Conservation (phyloP, 2,797 vertebrate species). For the Danio jaintianensis region DNA sequence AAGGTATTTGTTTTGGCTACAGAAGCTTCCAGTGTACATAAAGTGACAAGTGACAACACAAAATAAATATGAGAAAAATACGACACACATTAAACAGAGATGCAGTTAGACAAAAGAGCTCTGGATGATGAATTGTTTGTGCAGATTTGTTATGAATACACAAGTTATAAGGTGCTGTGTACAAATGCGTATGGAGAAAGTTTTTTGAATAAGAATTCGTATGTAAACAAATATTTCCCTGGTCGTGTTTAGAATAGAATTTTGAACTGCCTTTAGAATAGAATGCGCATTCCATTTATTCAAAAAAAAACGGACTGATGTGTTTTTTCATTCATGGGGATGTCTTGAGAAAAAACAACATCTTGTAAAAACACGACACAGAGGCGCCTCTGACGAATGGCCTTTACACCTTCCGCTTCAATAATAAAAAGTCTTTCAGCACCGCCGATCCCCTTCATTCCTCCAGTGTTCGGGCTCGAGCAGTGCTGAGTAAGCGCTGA, state of each 20-base stretch:
- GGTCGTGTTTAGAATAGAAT: neutral
- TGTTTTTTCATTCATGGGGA: neutral
- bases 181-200: too few relatives aligned
- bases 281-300: neutral
- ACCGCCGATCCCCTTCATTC: constrained; percentile 46
- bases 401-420: constrained; percentile 18
- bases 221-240: neutral
- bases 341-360: neutral
- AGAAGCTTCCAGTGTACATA: too few relatives aligned
- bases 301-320: neutral
- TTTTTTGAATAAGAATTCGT: too few relatives aligned
- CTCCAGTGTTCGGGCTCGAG: constrained; percentile 52
- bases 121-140: too few relatives aligned
- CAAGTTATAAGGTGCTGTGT: too few relatives aligned
- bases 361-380: constrained; percentile 17
- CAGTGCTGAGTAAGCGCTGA: constrained; percentile 65
- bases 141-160: too few relatives aligned
- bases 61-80: too few relatives aligned
- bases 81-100: too few relatives aligned
- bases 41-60: too few relatives aligned
- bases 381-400: neutral
- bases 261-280: neutral
- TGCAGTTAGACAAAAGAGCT: too few relatives aligned
- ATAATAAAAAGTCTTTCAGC: constrained; percentile 33
- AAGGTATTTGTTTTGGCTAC: too few relatives aligned